Base-by-base conservation (phyloP, 2,113 vertebrate species). In the Conger conger region DNA sequence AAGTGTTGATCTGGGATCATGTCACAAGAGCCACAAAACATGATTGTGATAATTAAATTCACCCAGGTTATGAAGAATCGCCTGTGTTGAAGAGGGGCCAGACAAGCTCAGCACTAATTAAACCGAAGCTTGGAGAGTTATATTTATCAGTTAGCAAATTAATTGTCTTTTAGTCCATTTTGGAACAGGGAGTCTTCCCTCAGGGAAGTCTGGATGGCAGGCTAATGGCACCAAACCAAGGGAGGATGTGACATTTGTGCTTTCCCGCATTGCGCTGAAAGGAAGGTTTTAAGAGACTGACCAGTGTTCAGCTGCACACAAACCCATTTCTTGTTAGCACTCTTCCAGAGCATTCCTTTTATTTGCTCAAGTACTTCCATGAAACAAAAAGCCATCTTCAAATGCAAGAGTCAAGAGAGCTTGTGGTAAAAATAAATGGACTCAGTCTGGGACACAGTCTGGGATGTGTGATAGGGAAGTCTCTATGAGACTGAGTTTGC, bases 31-130 rank as follows among this genome's bases (percentile, higher is more conserved):
- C 57, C 37, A 53, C 79, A 81, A 81, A 79, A 77, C 63, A 76
- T 50, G 80, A 84, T 80, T 54, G 8, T 77, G 37, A 57, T 85
- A 81, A 81, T 85, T 85, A 57, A 85, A 77, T 85, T 50, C 40
- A 85, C 40, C 42, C 42, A 16, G 68, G 38, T 15, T 76, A 77
- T 17, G n/a, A 42, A 20, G 5, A 53, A 68, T 20, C 4, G 36
- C 30, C 63, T 35, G 40, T 82, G 68, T 76, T 9, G 38, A 73
- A 3, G 40, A 81, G n/a, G 76, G 40, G 40, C 30, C 57, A 82
- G 40, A 63, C 18, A 45, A 80, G 57, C 36, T 40, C 8, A 78
- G 53, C 17, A n/a, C 37, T 73, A 81, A 85, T 81, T 76, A 85
- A 82, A 85, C 30, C 4, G 40, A 53, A 76, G 79, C 35, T 37